A percentile compares a stretch with the other conserved stretches of the same genome.
Conservation (phyloP, 2,113 vertebrate species). For the Tetraodon nigroviridis region DNA sequence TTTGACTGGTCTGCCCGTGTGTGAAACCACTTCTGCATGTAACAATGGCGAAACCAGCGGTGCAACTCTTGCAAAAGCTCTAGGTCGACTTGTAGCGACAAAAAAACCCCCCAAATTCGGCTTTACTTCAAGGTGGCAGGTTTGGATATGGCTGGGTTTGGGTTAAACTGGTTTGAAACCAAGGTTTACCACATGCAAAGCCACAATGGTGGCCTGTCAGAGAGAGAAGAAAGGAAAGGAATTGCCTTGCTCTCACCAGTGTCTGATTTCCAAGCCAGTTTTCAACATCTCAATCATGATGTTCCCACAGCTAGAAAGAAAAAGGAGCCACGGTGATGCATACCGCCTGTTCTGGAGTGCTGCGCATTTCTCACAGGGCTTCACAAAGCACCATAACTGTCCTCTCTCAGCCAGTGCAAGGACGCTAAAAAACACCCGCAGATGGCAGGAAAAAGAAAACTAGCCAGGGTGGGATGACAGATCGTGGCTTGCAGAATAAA, state of each 20-base stretch:
- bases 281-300: conserved; percentile 25
- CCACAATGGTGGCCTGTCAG: conserved; percentile 14
- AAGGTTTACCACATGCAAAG: conserved; percentile 11
- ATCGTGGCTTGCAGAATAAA: conserved; percentile 14
- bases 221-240: conserved; percentile 10
- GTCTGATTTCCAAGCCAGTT: conserved; percentile 17
- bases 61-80: neutral
- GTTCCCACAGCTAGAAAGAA: conserved; percentile 18
- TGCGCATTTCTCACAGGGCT: neutral
- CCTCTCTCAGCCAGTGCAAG: conserved; percentile 34
- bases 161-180: conserved; percentile 20
- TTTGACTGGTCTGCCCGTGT: conserved; percentile 17
- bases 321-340: neutral
- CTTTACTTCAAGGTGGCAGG: neutral
- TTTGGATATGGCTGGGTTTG: neutral
- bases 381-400: neutral
- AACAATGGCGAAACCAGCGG: no score
- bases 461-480: conserved; percentile 17
- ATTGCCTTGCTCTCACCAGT: conserved; percentile 9
- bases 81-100: neutral
- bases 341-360: conserved; percentile 7
- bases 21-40: neutral
- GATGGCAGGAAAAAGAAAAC: conserved; percentile 8
- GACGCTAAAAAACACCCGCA: conserved; percentile 51
- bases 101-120: conserved; percentile 3